phyloP scores from a whole-genome alignment of 2,797 vertebrate species.

The Garrulus glandarius region DNA sequence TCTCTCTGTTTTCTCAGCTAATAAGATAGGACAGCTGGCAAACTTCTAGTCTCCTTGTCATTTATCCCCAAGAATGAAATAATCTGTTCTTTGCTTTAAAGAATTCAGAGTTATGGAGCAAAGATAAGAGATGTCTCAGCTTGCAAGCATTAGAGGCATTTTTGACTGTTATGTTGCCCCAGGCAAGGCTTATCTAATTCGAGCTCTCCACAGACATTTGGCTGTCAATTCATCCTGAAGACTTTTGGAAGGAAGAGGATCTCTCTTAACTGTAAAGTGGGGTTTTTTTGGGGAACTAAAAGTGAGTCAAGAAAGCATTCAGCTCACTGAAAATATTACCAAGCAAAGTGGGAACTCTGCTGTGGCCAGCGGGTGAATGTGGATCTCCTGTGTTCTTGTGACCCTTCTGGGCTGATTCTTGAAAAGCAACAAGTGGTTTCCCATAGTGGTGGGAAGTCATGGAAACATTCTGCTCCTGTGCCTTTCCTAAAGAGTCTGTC shows the following conservation, averaged over 20 bases:
- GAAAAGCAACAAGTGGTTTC: background rate
- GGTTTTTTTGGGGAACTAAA: background rate
- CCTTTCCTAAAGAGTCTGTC: background rate
- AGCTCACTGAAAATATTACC: background rate
- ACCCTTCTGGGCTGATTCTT: background rate
- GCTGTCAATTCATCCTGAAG: constrained; percentile 25
- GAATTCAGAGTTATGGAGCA: constrained; percentile 17
- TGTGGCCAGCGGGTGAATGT: background rate
- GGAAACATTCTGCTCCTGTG: background rate
- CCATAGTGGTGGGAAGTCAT: background rate
- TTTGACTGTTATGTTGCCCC: constrained; percentile 6
- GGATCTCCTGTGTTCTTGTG: background rate
- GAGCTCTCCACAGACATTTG: constrained; percentile 26
- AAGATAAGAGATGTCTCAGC: constrained; percentile 52
- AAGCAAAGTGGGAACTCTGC: background rate
- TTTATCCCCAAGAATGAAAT: constrained; percentile 28
- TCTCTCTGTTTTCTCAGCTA: background rate
- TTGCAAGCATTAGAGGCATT: constrained; percentile 38
- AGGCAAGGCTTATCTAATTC: constrained; percentile 56
- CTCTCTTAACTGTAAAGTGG: constrained; percentile 8
- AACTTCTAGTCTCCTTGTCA: background rate
- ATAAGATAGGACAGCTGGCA: constrained; percentile 24
- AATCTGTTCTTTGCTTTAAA: constrained; percentile 31
- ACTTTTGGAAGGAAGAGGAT: constrained; percentile 27
- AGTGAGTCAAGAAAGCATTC: background rate